These are phyloP conservation scores for Oxyura jamaicensis DNA, from an alignment of 2,113 vertebrate genomes.

Conservation along the genomic window DNA sequence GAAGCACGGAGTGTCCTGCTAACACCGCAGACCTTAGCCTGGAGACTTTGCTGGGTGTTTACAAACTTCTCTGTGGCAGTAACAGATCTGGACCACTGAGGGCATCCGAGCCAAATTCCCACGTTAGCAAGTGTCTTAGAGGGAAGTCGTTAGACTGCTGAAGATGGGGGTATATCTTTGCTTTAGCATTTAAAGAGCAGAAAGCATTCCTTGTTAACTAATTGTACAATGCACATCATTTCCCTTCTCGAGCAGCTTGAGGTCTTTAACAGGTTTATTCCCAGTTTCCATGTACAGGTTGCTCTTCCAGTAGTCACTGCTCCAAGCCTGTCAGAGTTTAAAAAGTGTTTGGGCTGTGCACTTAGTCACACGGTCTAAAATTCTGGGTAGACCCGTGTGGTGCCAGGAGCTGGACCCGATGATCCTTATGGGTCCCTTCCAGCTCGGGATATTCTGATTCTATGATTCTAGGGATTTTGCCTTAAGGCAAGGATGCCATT, in stretches of 20 bases:
- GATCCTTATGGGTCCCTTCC: too few species aligned
- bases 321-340: too few species aligned
- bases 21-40: neutral
- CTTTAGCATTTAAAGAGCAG: neutral
- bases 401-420: too few species aligned
- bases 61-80: neutral
- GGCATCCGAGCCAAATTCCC: neutral
- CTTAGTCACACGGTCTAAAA: too few species aligned
- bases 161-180: neutral
- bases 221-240: neutral
- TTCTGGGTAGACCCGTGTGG: too few species aligned
- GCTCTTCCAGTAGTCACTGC: neutral
- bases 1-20: neutral
- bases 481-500: neutral
- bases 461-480: neutral
- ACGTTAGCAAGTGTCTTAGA: neutral
- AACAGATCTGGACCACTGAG: neutral
- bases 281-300: neutral
- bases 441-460: too few species aligned
- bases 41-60: neutral
- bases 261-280: neutral
- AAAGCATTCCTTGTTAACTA: neutral
- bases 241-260: neutral
- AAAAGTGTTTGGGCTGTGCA: too few species aligned
- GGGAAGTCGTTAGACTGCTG: neutral